Evolutionary conservation across 2,113 vertebrate species (phyloP).

Genomic region (Gavialis gangeticus): DNA sequence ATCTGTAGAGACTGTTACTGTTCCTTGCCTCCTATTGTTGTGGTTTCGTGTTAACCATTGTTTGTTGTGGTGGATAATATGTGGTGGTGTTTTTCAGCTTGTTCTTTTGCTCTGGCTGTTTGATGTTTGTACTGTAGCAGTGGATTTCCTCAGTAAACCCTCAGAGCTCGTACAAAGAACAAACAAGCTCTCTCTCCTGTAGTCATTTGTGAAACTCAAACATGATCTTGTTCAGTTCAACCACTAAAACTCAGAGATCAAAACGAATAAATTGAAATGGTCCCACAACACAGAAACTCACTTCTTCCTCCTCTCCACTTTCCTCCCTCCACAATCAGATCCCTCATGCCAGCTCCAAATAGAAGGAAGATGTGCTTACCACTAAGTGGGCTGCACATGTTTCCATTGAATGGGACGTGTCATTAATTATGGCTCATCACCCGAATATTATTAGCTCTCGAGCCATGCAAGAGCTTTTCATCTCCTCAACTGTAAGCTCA

Average conservation of each 20-base stretch:
- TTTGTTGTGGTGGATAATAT: constrained; percentile 66
- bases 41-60: constrained; percentile 63
- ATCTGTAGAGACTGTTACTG: constrained; percentile 40
- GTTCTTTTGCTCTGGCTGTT: constrained; percentile 58
- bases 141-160: constrained; percentile 52
- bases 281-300: constrained; percentile 64
- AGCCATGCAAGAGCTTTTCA: not conserved
- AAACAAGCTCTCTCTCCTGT: constrained; percentile 46
- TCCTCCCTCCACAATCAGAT: constrained; percentile 27
- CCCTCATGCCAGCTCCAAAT: constrained; percentile 14
- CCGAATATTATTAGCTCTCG: not conserved
- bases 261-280: constrained; percentile 39
- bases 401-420: not conserved
- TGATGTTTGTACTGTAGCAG: constrained; percentile 45
- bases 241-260: constrained; percentile 66
- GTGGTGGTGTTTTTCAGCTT: constrained; percentile 30
- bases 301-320: constrained; percentile 8
- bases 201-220: constrained; percentile 57
- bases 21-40: constrained; percentile 33
- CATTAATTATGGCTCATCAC: not conserved
- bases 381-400: not conserved
- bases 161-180: not conserved
- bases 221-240: constrained; percentile 42
- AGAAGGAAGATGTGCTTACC: not conserved
- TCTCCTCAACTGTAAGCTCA: not conserved